A percentile compares a stretch with the other conserved stretches of the same genome.
phyloP scores from a whole-genome alignment of 2,797 vertebrate species.

The Jordanella pulchra region DNA sequence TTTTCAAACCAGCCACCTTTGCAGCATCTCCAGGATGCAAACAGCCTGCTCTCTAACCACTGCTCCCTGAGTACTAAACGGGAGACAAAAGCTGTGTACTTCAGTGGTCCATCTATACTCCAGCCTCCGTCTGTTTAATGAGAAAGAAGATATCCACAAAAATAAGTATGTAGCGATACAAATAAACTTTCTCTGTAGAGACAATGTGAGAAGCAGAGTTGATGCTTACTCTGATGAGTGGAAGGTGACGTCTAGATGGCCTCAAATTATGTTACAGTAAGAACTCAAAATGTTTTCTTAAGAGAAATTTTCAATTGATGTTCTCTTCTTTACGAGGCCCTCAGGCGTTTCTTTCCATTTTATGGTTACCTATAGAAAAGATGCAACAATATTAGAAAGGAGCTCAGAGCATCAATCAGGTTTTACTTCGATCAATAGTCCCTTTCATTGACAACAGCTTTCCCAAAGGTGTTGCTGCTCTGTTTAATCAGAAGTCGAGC shows the following conservation, averaged over 20 bases:
- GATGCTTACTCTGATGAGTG: background rate
- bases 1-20: background rate
- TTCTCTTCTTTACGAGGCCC: background rate
- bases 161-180: background rate
- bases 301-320: background rate
- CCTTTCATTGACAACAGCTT: constrained; percentile 24
- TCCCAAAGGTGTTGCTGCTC: constrained; percentile 18
- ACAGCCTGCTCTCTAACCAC: no score
- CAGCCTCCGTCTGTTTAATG: background rate
- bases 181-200: no score
- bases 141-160: background rate
- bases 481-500: constrained; percentile 6
- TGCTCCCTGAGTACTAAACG: no score
- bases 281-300: background rate
- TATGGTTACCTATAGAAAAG: background rate
- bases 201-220: background rate
- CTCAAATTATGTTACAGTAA: background rate
- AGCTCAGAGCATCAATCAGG: constrained; percentile 4
- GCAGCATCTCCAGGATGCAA: no score
- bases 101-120: no score
- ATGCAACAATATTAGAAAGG: background rate
- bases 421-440: constrained; percentile 42
- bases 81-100: no score
- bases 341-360: background rate
- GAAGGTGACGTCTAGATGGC: background rate